Evolutionary conservation across 2,888 invertebrate species (phyloP), one percentile per base, ranked within the genome.

Genomic region (Embidobia sp.): DNA sequence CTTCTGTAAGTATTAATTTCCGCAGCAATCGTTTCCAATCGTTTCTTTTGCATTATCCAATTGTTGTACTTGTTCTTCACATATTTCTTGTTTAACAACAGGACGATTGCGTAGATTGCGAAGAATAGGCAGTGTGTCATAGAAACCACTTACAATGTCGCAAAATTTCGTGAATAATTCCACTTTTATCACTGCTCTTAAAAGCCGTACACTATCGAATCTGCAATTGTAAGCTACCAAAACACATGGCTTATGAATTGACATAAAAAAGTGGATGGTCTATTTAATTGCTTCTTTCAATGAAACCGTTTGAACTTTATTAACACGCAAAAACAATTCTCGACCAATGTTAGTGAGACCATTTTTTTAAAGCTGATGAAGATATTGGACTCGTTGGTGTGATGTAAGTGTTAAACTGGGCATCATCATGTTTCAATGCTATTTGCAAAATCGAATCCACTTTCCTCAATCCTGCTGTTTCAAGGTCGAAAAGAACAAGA

Each of bases 401-500:
- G 22, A 63, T 55, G 10, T 78, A 66, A n/a, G 26, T 16, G 31
- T 19, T 64, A 31, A 70, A 70, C 13, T 4, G 22, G n/a, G 7
- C 4, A 29, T 55, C 18, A 11, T 33, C 59, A 27, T 35, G 64
- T 33, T 69, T 67, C 2, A 42, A 35, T n/a, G 77, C 55, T n/a
- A 69, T 69, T 63, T 77, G 73, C 27, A 69, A 57, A 61, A 77
- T 69, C n/a, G 53, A 49, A 8, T 11, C 22, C 11, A 18, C 19
- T 31, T 63, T 46, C 16, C 29, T 26, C 4, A 73, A 46, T 6
- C 64, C 73, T 8, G 55, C 35, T 26, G 70, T 79, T 53, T 79
- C 69, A 16, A 74, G 27, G 48, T 79, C 69, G 29, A 79, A 79
- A 46, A 49, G 66, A n/a, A 79, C 29, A 10, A 76, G n/a, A n/a